Conservation (phyloP, 2,797 vertebrate species). For the Glyptemys insculpta region DNA sequence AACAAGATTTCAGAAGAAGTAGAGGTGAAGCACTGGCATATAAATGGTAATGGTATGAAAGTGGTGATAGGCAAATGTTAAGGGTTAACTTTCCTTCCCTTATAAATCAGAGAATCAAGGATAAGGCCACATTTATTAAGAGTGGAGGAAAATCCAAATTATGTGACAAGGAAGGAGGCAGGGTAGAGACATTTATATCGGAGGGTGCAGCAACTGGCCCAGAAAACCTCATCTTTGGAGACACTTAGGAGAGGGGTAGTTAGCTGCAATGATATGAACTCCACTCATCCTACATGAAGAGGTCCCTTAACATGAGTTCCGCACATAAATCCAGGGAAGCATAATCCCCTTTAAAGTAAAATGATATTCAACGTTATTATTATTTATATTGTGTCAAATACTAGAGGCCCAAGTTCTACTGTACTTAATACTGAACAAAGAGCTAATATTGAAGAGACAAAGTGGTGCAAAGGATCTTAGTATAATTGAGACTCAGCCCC, state of each 20-base stretch:
- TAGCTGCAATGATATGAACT: neutral
- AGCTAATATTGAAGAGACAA: fast-evolving
- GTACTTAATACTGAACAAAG: neutral
- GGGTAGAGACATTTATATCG: neutral
- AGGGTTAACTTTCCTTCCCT: neutral
- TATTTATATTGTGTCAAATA: neutral
- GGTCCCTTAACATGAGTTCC: neutral
- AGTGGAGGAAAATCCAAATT: neutral
- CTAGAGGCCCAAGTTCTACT: fast-evolving
- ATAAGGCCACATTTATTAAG: neutral
- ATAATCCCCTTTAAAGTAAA: neutral
- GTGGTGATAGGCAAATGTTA: neutral
- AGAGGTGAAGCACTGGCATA: neutral
- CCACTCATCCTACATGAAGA: neutral
- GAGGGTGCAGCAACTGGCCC: neutral
- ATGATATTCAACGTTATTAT: neutral
- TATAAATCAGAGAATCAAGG: no score
- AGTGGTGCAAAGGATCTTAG: neutral
- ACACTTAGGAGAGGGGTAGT: neutral
- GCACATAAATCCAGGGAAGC: neutral
- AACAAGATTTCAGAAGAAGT: neutral
- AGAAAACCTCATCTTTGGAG: neutral
- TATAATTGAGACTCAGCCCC: neutral
- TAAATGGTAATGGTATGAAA: neutral
- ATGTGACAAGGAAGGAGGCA: neutral